Percentiles rank a stretch among this genome's conserved stretches.
Conservation (phyloP, 2,888 invertebrate genomes). For the Meteorus cinctellus region DNA sequence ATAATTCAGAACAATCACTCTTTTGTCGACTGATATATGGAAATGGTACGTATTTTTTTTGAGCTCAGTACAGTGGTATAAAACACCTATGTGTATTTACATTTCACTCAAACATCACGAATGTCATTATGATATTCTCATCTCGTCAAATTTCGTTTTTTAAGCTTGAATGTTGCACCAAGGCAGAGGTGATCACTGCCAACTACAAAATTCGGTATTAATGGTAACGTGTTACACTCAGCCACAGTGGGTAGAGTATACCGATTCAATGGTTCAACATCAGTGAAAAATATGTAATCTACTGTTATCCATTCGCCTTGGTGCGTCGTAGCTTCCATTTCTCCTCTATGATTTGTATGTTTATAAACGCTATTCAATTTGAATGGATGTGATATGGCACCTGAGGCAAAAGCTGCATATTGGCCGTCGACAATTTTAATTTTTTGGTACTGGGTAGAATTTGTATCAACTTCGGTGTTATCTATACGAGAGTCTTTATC, state of each 20-base stretch:
- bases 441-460: conserved; percentile 55
- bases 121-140: neutral
- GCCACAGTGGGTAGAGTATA: conserved; percentile 80
- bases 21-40: too few species aligned
- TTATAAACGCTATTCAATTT: conserved; percentile 82
- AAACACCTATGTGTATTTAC: conserved; percentile 2
- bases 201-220: conserved; percentile 83
- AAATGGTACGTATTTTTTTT: neutral
- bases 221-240: conserved; percentile 77
- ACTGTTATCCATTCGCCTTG: conserved; percentile 87
- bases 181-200: conserved; percentile 92
- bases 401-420: conserved; percentile 76
- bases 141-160: conserved; percentile 58
- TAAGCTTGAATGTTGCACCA: conserved; percentile 81
- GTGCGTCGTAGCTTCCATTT: conserved; percentile 82
- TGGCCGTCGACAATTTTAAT: conserved; percentile 60
- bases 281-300: conserved; percentile 93
- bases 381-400: conserved; percentile 80
- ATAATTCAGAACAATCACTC: too few species aligned
- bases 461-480: conserved; percentile 51
- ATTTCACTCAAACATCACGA: neutral
- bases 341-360: conserved; percentile 73
- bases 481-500: conserved; percentile 19
- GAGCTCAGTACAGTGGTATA: neutral
- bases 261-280: conserved; percentile 65